phyloP scores from a whole-genome alignment of 2,888 invertebrate genomes.

The Cantharis lateralis region DNA sequence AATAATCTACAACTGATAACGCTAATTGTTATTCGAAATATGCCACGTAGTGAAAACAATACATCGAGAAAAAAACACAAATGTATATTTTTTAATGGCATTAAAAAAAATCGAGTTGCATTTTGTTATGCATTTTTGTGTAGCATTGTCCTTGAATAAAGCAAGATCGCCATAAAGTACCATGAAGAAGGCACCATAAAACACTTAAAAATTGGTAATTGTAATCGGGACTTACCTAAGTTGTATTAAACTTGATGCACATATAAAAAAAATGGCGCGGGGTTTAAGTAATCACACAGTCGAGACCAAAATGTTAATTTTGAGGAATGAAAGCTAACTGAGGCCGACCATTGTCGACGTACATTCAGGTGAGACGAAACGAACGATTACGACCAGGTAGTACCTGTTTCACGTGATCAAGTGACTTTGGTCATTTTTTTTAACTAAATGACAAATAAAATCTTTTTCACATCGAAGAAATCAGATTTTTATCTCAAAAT shows the following conservation, averaged over 20 bases:
- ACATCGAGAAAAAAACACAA: not conserved
- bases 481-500: not conserved
- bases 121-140: not conserved
- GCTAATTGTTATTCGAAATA: not conserved
- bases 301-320: conserved; percentile 11
- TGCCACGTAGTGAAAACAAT: not conserved
- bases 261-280: not conserved
- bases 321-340: conserved; percentile 10
- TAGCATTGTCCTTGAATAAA: not conserved
- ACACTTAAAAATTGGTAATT: not conserved
- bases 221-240: not conserved
- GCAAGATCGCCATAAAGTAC: not conserved
- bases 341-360: conserved; percentile 18
- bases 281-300: not conserved
- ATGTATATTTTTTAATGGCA: not conserved
- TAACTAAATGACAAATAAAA: not conserved
- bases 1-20: not conserved
- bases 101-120: not conserved
- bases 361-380: conserved; percentile 25
- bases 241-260: not conserved
- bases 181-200: not conserved
- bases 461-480: not conserved
- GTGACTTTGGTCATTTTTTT: not conserved
- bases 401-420: conserved; percentile 20
- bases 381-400: conserved; percentile 16